phyloP scores from a whole-genome alignment of 2,888 invertebrate genomes.

The Diarsia mendica region DNA sequence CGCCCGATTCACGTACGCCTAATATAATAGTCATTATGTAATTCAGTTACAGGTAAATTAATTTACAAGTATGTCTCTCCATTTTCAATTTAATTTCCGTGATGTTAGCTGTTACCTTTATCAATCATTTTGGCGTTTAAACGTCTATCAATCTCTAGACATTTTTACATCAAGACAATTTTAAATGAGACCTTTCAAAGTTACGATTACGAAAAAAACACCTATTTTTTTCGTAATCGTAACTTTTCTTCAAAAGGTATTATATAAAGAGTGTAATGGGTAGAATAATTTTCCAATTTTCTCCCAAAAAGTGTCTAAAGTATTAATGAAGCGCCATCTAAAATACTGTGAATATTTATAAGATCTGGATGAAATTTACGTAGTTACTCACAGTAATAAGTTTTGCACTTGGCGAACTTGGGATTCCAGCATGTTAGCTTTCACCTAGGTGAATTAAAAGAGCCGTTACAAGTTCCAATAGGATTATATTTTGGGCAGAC shows the following conservation, averaged over 20 bases:
- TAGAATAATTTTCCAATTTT: slow-evolving; percentile 8
- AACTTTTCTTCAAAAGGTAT: not conserved
- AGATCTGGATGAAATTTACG: not conserved
- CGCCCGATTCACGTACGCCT: slow-evolving; percentile 48
- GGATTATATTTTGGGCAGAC: not conserved
- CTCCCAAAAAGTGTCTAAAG: not conserved
- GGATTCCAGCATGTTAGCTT: not conserved
- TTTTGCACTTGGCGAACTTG: not conserved
- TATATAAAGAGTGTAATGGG: not conserved
- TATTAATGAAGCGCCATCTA: not conserved
- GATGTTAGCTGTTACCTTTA: not conserved
- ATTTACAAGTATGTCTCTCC: slow-evolving; percentile 23
- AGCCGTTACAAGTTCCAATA: not conserved
- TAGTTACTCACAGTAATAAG: not conserved
- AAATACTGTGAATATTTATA: slow-evolving; percentile 18
- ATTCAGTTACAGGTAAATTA: slow-evolving; percentile 40
- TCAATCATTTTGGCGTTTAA: slow-evolving; percentile 23
- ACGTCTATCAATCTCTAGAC: not conserved
- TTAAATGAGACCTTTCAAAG: not conserved
- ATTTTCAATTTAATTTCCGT: slow-evolving; percentile 25
- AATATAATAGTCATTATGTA: slow-evolving; percentile 44
- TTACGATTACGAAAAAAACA: too few species aligned
- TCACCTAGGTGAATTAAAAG: not conserved
- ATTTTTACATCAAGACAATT: not conserved
- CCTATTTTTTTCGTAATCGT: not conserved